A percentile compares a stretch with the other conserved stretches of the same genome.
Conservation (phyloP, 2,797 vertebrate genomes). For the Malacoraja senta region DNA sequence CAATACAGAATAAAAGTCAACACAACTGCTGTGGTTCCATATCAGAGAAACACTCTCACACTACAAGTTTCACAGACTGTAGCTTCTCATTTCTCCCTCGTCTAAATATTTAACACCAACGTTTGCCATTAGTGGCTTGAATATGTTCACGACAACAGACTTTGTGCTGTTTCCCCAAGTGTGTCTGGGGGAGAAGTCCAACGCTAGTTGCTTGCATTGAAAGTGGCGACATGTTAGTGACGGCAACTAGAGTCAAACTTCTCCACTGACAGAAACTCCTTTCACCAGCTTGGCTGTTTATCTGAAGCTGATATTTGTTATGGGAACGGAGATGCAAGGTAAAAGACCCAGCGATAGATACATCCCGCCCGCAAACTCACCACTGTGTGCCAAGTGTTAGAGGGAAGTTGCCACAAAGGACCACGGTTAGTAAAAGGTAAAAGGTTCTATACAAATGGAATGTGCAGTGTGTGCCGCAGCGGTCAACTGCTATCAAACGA, state of each 20-base stretch:
- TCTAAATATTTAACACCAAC: constrained; percentile 35
- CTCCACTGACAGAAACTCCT: neutral
- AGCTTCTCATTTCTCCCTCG: neutral
- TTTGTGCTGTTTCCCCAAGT: neutral
- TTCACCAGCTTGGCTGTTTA: neutral
- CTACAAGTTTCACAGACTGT: constrained; percentile 13
- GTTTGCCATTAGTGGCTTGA: constrained; percentile 3
- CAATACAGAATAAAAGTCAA: constrained; percentile 60
- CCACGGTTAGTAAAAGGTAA: too few species aligned
- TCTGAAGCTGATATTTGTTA: neutral
- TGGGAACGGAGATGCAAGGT: neutral
- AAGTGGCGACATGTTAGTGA: too few species aligned
- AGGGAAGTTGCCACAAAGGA: neutral
- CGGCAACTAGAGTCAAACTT: too few species aligned
- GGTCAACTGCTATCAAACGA: constrained; percentile 23
- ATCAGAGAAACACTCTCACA: constrained; percentile 39
- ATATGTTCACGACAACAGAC: neutral
- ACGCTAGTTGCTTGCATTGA: too few species aligned
- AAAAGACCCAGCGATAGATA: neutral
- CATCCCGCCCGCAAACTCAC: neutral
- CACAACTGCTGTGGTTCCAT: constrained; percentile 67
- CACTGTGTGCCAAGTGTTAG: neutral
- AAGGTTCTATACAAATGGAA: neutral
- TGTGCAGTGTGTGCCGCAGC: neutral
- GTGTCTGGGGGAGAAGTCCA: neutral